Base-by-base conservation (phyloP, 2,888 invertebrate genomes). In the Aphidoletes aphidimyza region DNA sequence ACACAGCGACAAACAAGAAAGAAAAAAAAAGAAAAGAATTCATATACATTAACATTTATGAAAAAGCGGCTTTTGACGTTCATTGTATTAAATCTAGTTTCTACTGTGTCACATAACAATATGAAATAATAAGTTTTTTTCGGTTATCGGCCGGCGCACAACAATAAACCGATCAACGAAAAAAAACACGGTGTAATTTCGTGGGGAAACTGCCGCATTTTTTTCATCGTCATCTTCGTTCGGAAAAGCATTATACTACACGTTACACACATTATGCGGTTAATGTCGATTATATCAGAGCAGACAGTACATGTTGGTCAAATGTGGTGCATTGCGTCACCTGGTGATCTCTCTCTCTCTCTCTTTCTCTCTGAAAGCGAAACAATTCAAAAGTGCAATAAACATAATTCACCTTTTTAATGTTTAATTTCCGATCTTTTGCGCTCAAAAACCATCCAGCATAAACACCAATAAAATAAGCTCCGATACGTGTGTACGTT, bases 401-500 rank as follows among this genome's bases (percentile, higher is more conserved):
- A 83, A 69, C 36, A 59, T 54, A 54, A 42, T 59, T 39, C n/a
- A 83, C 89, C 87, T 88, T 87, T 86, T 86, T 87, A 26, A 89
- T 85, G n/a, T 86, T 69, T 6, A 89, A 86, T 86, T 87, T 86
- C 84, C 87, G 87, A 83, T 89, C 86, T 84, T 88, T 85, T 86
- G 87, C 87, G 9, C 88, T 87, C 17, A 88, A 88, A 85, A 85
- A 86, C 84, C 90, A 90, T 19, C 90, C 91, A 1, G 91, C 89
- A 78, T 88, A 87, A 26, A 89, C 86, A 83, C 90, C 90, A 39
- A 89, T 86, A 85, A 90, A 86, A 87, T 90, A 90, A 5, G 89
- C 89, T 3, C 89, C 89, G 42, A 89, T 88, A 85, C 90, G 86
- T 37, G 88, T 87, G 89, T 89, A 90, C 14, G 89, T 89, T 39